Base-by-base conservation (phyloP, 92 coral and sea anemone species). In the Epizoanthus stellaris region DNA sequence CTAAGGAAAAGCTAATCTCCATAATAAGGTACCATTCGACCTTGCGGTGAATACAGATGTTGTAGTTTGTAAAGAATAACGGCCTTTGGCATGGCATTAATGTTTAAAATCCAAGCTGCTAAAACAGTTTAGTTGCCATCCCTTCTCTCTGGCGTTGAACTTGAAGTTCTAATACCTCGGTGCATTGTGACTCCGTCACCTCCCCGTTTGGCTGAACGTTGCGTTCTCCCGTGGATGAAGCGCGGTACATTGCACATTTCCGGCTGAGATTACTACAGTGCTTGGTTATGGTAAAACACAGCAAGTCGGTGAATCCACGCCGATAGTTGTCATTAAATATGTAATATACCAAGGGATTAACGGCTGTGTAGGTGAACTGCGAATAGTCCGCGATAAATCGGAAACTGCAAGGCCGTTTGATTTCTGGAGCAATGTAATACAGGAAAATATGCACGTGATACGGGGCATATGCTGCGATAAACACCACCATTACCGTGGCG, bases 291-390 rank as follows among this genome's bases (percentile, higher is more conserved):
- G 56, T 10, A 43, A 62, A 62, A 63, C 72, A 63, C 43, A 79
- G 53, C 56, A 79, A 11, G 10, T 63, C 19, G 14, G 47, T 79
- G 67, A 79, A 61, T 4, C 61, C 83, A 3, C 52, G 43, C 13
- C 72, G 83, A 59, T 79, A 79, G 72, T 79, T 79, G 4, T 63
- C 70, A 40, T 58, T 79, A 61, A 79, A 79, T 40, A 79, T 70
- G 14, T 63, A 79, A 43, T 79, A 79, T 19, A 79, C 67, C n/a
- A 79, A 21, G 4, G 83, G 83, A 20, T 62, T 79, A n/a, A 79
- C 64, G 8, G 53, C 83, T 3, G 83, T 62, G 72, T 79, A 79
- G 39, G 57, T 79, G 17, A 79, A 79, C 83, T 79, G 83, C 45
- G 83, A 79, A 23, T 61, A 79, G 21, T 79, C 83, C 13, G 83